Evolutionary conservation across 2,113 vertebrate genomes (phyloP), one percentile per base, ranked within the genome.

Genomic region (Stomatorhinus ivindoensis): DNA sequence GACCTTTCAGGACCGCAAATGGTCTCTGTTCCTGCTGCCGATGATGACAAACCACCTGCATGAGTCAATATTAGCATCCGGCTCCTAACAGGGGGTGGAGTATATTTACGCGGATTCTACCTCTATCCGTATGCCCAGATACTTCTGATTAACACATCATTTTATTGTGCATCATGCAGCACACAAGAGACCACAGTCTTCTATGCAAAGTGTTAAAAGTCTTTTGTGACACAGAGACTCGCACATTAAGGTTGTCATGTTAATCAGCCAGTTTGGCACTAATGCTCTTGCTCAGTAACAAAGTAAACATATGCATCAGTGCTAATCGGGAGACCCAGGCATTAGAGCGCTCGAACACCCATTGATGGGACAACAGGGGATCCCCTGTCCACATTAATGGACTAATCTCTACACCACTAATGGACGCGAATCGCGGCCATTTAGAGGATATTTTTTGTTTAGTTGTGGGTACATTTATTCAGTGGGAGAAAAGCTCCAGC

Each of bases 1-100:
- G 93, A 94, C 92, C 93, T 89, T 90, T 44, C 13, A 27, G 88
- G 89, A 80, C 90, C 85, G 76, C 91, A 89, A 94, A 89, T 88
- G 88, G 87, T 2, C 91, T 89, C 35, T 87, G 80, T 87, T 65
- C 80, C 44, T 91, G 69, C 89, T 88, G 86, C 87, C 7, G 19
- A 87, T 65, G 80, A 13, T 86, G 42, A 65, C n/a, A 86, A 73
- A 51, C 47, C 84, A 42, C 61, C 3, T n/a, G 86, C 19, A 24
- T 47, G n/a, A 92, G 88, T 91, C 88, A 87, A 87, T 86, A 31
- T 27, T 50, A 89, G 44, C 58, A 83, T 65, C 61, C 87, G 50
- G 24, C 73, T 80, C 73, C 31, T 17, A 19, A 15, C 13, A 19
- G 35, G 35, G 35, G 73, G 11, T 7, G 73, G 35, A 42, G 35